These are phyloP conservation scores for Exephanes ischioxanthus DNA, from an alignment of 2,888 invertebrate genomes.

Conservation along the genomic window DNA sequence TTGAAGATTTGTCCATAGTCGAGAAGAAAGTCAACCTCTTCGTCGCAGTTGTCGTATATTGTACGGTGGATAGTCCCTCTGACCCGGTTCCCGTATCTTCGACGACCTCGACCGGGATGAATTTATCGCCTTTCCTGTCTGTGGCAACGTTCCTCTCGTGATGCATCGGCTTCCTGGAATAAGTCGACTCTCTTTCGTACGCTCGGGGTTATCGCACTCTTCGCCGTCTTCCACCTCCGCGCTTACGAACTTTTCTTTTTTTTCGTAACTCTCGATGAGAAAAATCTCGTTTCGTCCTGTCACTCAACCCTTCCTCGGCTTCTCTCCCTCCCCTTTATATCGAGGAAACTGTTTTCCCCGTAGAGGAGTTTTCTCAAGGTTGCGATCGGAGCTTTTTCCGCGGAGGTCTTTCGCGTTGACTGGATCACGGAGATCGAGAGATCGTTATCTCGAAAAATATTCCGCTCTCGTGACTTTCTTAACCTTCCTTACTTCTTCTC, in stretches of 20 bases:
- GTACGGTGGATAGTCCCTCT: conserved; percentile 21
- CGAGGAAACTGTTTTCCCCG: not conserved
- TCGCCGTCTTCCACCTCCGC: not conserved
- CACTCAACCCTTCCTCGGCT: conserved; percentile 12
- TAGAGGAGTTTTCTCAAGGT: not conserved
- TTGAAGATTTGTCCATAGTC: conserved; percentile 57
- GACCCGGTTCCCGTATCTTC: conserved; percentile 65
- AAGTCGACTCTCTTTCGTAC: conserved; percentile 55
- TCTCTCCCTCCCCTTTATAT: not conserved
- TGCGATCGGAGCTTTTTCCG: not conserved
- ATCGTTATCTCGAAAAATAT: not conserved
- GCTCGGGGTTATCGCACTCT: conserved; percentile 26
- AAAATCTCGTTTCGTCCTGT: conserved; percentile 36
- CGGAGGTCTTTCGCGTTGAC: not conserved
- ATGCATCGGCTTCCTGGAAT: conserved; percentile 64
- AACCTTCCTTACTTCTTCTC: not conserved
- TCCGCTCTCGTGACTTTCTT: not conserved
- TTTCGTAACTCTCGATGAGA: not conserved
- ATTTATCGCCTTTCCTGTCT: conserved; percentile 66
- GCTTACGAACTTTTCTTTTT: conserved; percentile 1
- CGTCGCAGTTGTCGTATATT: conserved; percentile 40
- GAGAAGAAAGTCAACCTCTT: conserved; percentile 26
- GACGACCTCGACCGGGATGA: conserved; percentile 65
- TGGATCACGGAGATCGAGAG: not conserved
- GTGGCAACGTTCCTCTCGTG: conserved; percentile 57